A percentile compares a stretch with the other conserved stretches of the same genome.
Conservation (phyloP, 2,113 vertebrate genomes). For the Xenopus laevis region DNA sequence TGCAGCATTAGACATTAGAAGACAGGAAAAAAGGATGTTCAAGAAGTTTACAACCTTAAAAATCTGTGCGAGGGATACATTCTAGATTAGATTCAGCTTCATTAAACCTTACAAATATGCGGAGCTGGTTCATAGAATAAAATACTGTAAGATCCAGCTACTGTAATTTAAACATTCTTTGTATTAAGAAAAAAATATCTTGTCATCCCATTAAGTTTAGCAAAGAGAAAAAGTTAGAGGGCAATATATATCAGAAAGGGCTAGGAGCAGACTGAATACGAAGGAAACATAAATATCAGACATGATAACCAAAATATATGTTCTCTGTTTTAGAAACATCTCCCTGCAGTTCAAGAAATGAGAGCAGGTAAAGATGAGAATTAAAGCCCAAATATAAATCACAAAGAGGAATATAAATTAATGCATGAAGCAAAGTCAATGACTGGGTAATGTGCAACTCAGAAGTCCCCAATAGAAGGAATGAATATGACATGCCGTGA, state of each 20-base stretch:
- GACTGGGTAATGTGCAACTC: slow-evolving; percentile 5
- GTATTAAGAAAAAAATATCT: neutral
- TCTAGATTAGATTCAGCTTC: too few species aligned
- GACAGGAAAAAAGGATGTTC: too few species aligned
- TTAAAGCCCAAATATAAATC: slow-evolving; percentile 18
- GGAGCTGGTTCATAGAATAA: too few species aligned
- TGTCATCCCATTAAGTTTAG: neutral
- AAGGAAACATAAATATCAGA: slow-evolving; percentile 13
- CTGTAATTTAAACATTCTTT: too few species aligned
- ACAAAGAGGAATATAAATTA: slow-evolving; percentile 3
- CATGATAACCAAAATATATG: slow-evolving; percentile 13
- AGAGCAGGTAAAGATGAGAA: neutral
- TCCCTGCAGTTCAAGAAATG: slow-evolving; percentile 17
- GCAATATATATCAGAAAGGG: neutral
- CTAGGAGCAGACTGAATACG: neutral
- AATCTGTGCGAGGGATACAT: too few species aligned
- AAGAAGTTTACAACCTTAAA: too few species aligned
- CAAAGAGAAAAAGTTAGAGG: neutral
- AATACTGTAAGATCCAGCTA: too few species aligned
- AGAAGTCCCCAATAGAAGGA: neutral
- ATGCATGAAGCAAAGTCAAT: neutral
- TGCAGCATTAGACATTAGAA: too few species aligned
- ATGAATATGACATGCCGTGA: neutral
- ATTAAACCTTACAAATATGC: too few species aligned
- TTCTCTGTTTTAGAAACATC: slow-evolving; percentile 27